Evolutionary conservation across 2,888 invertebrate genomes (phyloP), one percentile per base, ranked within the genome.

Genomic region (Oxycera nigricornis): DNA sequence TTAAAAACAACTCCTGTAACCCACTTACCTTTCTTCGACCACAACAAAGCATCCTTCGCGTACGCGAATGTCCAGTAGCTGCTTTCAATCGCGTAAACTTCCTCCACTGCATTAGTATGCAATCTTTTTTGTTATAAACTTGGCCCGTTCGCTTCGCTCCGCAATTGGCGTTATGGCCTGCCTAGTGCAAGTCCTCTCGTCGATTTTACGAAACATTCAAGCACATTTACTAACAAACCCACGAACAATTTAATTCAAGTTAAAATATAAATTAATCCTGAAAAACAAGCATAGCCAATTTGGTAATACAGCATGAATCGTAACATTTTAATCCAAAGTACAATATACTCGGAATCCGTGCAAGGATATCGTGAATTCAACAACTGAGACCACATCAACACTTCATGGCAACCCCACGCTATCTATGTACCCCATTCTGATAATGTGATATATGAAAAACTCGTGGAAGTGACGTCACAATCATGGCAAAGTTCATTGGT

Each of bases 21-120:
- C 17, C 14, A 31, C 88, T 90, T 88, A 94, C 94, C 94, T 94
- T 94, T 89, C 94, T 93, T 88, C 94, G 92, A 90, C 94, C 94
- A 91, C 94, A 94, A 91, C 94, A 94, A 90, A 94, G 94, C 94
- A 94, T 94, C 90, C 91, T 92, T 88, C 89, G 88, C 87, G 88
- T 88, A 90, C 92, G 91, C 90, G 92, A 92, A 89, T 91, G 90
- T 86, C 88, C 88, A 87, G 90, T 89, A 88, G 90, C 89, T 89
- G 89, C 89, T 88, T 90, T 90, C 88, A 90, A 90, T 89, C 91
- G 91, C 88, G 91, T 90, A 87, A 92, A 90, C 90, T 91, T 92
- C 88, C 91, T 90, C 92, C 92, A 92, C 92, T 93, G 93, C 92
- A 91, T 93, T 84, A 78, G 78, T 78, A 73, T 77, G 75, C 75